Base-by-base conservation (phyloP, 2,888 invertebrate genomes). In the Hipparchia sbordonii region DNA sequence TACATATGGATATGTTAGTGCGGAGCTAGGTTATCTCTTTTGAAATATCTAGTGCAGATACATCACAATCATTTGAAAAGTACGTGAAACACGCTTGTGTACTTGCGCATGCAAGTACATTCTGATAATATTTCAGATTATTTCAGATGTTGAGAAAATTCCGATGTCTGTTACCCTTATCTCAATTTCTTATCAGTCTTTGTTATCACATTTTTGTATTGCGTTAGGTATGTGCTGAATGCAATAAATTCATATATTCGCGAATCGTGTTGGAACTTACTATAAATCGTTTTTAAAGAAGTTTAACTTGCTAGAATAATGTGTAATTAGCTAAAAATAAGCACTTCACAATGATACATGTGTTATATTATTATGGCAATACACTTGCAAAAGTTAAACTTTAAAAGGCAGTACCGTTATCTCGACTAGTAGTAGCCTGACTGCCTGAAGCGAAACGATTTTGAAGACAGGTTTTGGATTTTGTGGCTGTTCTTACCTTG, bases 61-160 rank as follows among this genome's bases (percentile, higher is more conserved):
- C 8, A 48, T 59, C 5, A 33, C 10, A 10, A 59, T 33, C 59
- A 59, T 59, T 23, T 59, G 33, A n/a, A 48, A 45, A 63, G 9
- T 6, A 63, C 48, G 3, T 63, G 13, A 51, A 51, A 63, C 2
- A 33, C 6, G 51, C 48, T 6, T 63, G 23, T 52, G 23, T 63
- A 51, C 3, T 23, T 23, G 2, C 9, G 51, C 4, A 23, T 23
- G 9, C 4, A 23, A 7, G 9, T 33, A 52, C 52, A 23, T 52
- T 65, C 3, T 33, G 33, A 65, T 52, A 52, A 51, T 63, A 23
- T 39, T 33, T 33, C 10, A 33, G 65, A 65, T 65, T 65, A 65
- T 65, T 65, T 33, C 12, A 65, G 59, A 60, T 68, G 51, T 68
- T 59, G 68, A 48, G 68, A 68, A 60, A 60, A 68, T 68, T 68